Base-by-base conservation (phyloP, 2,113 vertebrate genomes). In the Xiphophorus hellerii region DNA sequence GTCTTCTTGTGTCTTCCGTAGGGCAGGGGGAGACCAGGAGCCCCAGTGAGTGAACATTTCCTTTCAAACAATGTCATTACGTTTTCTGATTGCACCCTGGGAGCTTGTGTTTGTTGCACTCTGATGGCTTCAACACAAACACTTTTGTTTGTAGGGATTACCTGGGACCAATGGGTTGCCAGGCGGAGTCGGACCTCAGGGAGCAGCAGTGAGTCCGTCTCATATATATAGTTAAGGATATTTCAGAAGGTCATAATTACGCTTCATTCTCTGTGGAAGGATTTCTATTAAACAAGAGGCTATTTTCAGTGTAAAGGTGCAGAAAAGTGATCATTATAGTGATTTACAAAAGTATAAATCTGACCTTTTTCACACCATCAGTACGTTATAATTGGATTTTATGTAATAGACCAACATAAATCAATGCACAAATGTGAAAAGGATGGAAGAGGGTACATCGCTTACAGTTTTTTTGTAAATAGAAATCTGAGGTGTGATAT, bases 11-110 rank as follows among this genome's bases (percentile, higher is more conserved):
- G 82, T 95, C 79, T 76, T 91, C 93, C 93, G 80, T 92, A 99
- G 98, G 98, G 96, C 87, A 96, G 97, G 95, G 98, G 98, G 90
- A 96, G 96, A 84, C 87, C 96, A 65, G 98, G 98, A 95, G 96
- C 97, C 76, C 88, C 96, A 15, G 98, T 99, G 93, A 98, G 97
- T 97, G 76, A 65, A 71, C 0, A 63, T 25, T 66, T 12, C 35
- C 39, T 44, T 73, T 6, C 3, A 66, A 11, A 42, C 17, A 70
- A 15, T 62, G 25, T 69, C 8, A n/a, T 27, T 3, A 10, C 3
- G 48, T 35, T 20, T 62, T 0, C 22, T 66, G 20, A 35, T 74
- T 48, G 4, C 28, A 1, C 69, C 35, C 4, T 75, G 30, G 2
- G 4, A 66, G 13, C 48, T 20, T 76, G 13, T 51, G 7, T 12